Conservation (phyloP, 2,797 vertebrate species). For the Aphelocoma californica region DNA sequence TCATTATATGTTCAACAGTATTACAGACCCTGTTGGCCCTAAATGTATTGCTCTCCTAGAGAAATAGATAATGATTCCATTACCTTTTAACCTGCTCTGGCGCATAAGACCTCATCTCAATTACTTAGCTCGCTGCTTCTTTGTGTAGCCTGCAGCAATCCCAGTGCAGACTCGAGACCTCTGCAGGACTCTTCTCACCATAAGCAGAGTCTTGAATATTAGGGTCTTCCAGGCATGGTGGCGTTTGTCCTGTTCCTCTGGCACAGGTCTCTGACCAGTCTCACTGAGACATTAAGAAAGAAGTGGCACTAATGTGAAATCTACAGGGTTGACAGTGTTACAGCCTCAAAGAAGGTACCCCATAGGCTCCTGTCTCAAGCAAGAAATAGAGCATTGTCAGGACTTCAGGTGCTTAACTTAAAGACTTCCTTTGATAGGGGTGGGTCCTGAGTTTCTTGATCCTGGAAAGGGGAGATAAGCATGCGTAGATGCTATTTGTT, state of each 20-base stretch:
- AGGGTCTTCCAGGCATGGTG: rapidly evolving
- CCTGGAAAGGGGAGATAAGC: not conserved
- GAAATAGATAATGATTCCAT: not conserved
- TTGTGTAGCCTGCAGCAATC: not conserved
- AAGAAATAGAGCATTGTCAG: not conserved
- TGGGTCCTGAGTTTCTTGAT: not conserved
- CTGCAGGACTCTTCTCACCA: not conserved
- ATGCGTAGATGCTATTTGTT: not conserved
- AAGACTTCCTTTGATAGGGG: not conserved
- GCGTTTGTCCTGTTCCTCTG: not conserved
- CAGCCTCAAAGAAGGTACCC: not conserved
- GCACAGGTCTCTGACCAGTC: not conserved
- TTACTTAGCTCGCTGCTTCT: not conserved
- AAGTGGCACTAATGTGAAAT: rapidly evolving
- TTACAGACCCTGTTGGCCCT: not conserved
- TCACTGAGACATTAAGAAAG: not conserved
- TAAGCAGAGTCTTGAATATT: not conserved
- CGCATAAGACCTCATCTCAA: not conserved
- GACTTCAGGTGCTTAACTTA: not conserved
- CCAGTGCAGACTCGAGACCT: not conserved
- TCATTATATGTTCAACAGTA: not conserved
- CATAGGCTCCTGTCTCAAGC: not conserved
- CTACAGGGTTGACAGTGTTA: not conserved
- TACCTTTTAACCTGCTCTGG: not conserved
- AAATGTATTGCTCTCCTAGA: not conserved